Conservation (phyloP, 2,113 vertebrate genomes). For the rabbit (Oryctolagus cuniculus) region mOryCun1.1 NC_091435.1:134304001-134304500, state of each 20-base stretch:
- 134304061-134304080: neutral
- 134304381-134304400: neutral
- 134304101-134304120: neutral
- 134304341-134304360: constrained; percentile 18
- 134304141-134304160: neutral
- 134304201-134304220: constrained; percentile 3
- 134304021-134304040: constrained; percentile 69
- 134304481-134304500: neutral
- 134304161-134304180: neutral
- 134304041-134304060: constrained; percentile 57
- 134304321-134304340: constrained; percentile 59
- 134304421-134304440: neutral
- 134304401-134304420: constrained; percentile 28
- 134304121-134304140: neutral
- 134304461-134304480: neutral
- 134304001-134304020: constrained; percentile 68
- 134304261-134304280: constrained; percentile 60
- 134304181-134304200: neutral
- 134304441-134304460: constrained; percentile 22
- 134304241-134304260: constrained; percentile 13
- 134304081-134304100: neutral
- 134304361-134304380: constrained; percentile 61
- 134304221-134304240: constrained; percentile 28
- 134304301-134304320: neutral
- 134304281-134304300: neutral